Conservation (phyloP, 2,113 vertebrate species). For the Sceloporus tristichus region DNA sequence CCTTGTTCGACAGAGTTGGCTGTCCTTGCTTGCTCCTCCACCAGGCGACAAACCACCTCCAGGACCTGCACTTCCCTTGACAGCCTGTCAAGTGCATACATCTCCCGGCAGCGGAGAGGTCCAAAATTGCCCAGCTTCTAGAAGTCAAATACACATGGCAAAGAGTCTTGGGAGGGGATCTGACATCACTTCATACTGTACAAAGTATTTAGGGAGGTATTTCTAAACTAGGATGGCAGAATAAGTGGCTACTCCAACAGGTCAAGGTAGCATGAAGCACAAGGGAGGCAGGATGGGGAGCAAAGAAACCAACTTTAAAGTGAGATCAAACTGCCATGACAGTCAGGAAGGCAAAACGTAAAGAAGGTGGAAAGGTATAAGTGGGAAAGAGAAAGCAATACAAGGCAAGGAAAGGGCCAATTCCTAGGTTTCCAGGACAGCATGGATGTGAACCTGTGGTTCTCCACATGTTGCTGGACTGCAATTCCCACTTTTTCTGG, state of each 20-base stretch:
- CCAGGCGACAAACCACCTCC: constrained; percentile 82
- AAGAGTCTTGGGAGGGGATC: constrained; percentile 3
- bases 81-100: constrained; percentile 92
- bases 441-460: no score
- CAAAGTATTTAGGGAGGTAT: rapidly evolving
- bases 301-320: background rate
- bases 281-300: background rate
- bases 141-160: background rate
- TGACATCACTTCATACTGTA: background rate
- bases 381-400: no score
- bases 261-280: background rate
- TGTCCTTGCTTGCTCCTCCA: constrained; percentile 72
- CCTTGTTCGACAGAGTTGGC: constrained; percentile 82
- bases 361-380: no score
- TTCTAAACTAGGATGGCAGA: no score
- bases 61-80: constrained; percentile 87
- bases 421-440: background rate
- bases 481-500: background rate
- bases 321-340: background rate
- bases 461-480: background rate
- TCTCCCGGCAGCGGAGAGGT: constrained; percentile 94
- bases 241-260: background rate
- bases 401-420: background rate
- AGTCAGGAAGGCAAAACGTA: background rate
- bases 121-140: constrained; percentile 93